phyloP scores from a whole-genome alignment of 2,888 invertebrate genomes.

The Gymnocheta viridis region DNA sequence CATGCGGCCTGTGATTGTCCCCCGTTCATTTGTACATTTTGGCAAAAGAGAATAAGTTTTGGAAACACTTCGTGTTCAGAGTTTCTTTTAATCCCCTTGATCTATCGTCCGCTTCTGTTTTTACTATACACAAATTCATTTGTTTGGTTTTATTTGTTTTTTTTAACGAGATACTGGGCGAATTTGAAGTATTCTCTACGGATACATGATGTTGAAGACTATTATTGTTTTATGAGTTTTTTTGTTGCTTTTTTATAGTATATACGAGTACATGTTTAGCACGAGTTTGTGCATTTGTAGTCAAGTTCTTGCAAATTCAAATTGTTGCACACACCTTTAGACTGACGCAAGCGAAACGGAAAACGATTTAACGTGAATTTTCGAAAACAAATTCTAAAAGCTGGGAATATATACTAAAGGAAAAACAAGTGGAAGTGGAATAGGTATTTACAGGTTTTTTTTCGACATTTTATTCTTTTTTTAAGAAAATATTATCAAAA shows the following conservation, averaged over 20 bases:
- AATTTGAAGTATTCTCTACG: slow-evolving; percentile 42
- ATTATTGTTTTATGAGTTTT: slow-evolving; percentile 35
- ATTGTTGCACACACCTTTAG: slow-evolving; percentile 1
- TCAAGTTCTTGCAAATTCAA: slow-evolving; percentile 14
- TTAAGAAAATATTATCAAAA: background rate
- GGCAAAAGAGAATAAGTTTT: no score
- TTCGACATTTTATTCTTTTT: slow-evolving; percentile 14
- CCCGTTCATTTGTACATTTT: no score
- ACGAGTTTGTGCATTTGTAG: background rate
- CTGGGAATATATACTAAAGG: background rate
- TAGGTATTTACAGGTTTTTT: slow-evolving; percentile 37
- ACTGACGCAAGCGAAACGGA: slow-evolving; percentile 19
- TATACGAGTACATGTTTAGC: background rate
- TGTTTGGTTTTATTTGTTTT: background rate
- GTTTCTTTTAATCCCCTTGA: background rate
- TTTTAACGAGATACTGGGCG: background rate
- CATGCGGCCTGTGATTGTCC: no score
- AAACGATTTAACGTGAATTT: slow-evolving; percentile 51
- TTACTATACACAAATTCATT: background rate
- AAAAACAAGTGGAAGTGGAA: slow-evolving; percentile 43
- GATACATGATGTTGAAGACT: slow-evolving; percentile 31
- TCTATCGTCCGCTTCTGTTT: background rate
- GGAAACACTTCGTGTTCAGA: background rate
- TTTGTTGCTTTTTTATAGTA: background rate
- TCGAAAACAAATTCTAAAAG: slow-evolving; percentile 8